Evolutionary conservation across 1,140 invertebrate species (phyloP).

Genomic region (Aphis craccivora): DNA sequence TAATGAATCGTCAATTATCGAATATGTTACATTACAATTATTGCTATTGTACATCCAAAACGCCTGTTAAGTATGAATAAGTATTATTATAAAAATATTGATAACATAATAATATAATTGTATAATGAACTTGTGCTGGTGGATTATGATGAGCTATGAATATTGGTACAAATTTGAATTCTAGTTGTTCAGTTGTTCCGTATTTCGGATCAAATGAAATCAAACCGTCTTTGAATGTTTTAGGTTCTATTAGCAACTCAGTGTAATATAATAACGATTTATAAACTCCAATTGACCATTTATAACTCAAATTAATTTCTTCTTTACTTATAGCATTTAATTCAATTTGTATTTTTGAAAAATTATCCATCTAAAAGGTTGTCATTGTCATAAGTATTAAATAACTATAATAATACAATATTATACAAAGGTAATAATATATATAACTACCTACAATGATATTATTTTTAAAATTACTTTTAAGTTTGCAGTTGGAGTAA

Average conservation of each 20-base stretch:
- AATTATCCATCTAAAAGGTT: neutral
- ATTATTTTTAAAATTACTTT: constrained; percentile 30
- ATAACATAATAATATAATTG: neutral
- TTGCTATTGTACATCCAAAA: constrained; percentile 46
- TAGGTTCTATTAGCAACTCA: neutral
- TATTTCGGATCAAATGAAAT: constrained; percentile 41
- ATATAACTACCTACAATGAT: neutral
- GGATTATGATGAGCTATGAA: constrained; percentile 45
- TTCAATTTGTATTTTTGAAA: constrained; percentile 30
- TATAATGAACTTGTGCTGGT: constrained; percentile 22
- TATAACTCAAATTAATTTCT: neutral
- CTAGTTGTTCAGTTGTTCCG: neutral
- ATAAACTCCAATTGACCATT: neutral
- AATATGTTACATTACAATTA: neutral
- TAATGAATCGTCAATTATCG: constrained; percentile 35
- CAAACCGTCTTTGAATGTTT: neutral
- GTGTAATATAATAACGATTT: neutral
- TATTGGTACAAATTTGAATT: constrained; percentile 41
- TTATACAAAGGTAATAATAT: neutral
- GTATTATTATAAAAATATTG: neutral
- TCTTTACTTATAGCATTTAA: neutral
- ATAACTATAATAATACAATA: neutral
- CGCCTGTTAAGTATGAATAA: neutral
- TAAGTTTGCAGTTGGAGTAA: neutral
- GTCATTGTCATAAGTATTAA: neutral